Evolutionary conservation across 1,140 invertebrate genomes (phyloP).

Genomic region (Bradynema listronoti): DNA sequence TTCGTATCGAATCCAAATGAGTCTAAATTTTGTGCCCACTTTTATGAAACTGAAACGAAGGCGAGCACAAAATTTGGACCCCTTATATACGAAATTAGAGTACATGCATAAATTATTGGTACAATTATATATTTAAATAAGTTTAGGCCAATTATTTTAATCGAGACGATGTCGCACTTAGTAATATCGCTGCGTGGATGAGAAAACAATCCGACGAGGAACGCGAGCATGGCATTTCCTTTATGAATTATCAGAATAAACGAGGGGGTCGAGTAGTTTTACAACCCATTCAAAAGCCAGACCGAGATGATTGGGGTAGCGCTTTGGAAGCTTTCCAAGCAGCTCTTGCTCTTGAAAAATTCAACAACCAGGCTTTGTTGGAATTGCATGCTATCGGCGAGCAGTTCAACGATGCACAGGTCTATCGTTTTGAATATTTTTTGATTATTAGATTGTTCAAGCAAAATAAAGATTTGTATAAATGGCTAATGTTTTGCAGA

Average conservation of each 20-base stretch:
- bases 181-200: constrained; percentile 69
- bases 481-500: constrained; percentile 45
- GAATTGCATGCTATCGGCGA: constrained; percentile 67
- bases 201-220: constrained; percentile 71
- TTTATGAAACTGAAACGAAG: no score
- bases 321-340: constrained; percentile 67
- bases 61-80: no score
- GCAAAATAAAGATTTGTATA: neutral
- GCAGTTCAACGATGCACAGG: constrained; percentile 67
- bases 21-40: no score
- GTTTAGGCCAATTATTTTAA: constrained; percentile 69
- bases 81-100: no score
- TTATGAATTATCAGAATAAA: constrained; percentile 74
- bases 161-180: constrained; percentile 71
- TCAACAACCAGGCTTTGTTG: constrained; percentile 70
- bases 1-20: no score
- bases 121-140: neutral
- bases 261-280: constrained; percentile 69
- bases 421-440: constrained; percentile 17
- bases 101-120: neutral
- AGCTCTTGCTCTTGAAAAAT: constrained; percentile 70
- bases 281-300: constrained; percentile 60
- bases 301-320: constrained; percentile 65
- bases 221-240: constrained; percentile 68
- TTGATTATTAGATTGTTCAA: neutral